These are phyloP conservation scores for Alectura lathami DNA, from an alignment of 2,113 vertebrate species.

Conservation along the genomic window DNA sequence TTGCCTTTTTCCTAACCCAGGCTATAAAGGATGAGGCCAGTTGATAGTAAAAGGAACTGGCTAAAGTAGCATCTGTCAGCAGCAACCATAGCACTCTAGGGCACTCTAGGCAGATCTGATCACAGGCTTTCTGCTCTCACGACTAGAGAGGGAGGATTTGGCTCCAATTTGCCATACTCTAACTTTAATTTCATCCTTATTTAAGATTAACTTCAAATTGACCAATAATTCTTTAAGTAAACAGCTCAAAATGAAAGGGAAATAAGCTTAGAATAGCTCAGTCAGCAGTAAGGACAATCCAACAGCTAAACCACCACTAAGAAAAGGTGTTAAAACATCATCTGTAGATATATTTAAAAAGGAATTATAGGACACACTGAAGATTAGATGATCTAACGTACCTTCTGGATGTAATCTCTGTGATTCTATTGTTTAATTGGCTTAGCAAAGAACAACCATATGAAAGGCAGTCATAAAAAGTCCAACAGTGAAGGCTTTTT, in stretches of 20 bases:
- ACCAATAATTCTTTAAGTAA: conserved; percentile 64
- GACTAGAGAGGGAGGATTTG: conserved; percentile 10
- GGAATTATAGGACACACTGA: conserved; percentile 50
- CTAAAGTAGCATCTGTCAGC: neutral
- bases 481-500: neutral
- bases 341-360: conserved; percentile 59
- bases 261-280: conserved; percentile 28
- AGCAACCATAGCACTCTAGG: neutral
- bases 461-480: neutral
- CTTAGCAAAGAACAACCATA: neutral
- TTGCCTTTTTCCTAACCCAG: neutral
- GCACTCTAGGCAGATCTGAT: neutral
- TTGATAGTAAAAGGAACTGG: neutral
- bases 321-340: conserved; percentile 63
- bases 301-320: conserved; percentile 46
- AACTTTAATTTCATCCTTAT: conserved; percentile 47
- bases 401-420: conserved; percentile 35
- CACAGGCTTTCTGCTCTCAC: neutral
- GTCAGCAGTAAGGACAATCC: conserved; percentile 51
- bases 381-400: conserved; percentile 58
- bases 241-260: conserved; percentile 58
- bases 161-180: conserved; percentile 1
- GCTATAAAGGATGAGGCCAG: neutral
- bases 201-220: conserved; percentile 67
- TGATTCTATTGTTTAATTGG: conserved; percentile 21